Conservation (phyloP, 2,113 vertebrate species). For the Coregonus clupeaformis region DNA sequence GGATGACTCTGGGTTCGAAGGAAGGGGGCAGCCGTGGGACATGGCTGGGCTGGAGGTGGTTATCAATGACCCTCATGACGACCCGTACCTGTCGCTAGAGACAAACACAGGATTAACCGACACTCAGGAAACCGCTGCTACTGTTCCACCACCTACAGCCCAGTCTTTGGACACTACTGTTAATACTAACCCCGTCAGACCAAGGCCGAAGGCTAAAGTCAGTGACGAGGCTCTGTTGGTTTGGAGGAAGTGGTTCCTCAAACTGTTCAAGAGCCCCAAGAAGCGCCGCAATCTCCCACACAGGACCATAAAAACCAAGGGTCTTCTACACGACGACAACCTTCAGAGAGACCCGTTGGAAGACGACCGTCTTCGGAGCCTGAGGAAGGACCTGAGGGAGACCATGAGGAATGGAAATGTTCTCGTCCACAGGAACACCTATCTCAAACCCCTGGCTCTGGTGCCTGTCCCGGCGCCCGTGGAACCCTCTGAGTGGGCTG, state of each 20-base stretch:
- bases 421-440: slow-evolving; percentile 44
- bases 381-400: slow-evolving; percentile 40
- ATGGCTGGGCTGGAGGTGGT: slow-evolving; percentile 8
- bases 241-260: slow-evolving; percentile 72
- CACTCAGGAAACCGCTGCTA: not conserved
- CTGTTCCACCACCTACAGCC: not conserved
- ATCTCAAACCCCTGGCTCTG: not conserved
- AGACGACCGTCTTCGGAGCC: not conserved
- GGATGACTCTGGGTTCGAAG: not conserved
- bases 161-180: not conserved
- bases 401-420: slow-evolving; percentile 64
- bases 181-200: not conserved
- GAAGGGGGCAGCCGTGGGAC: not conserved
- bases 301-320: not conserved
- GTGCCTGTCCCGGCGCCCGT: slow-evolving; percentile 31
- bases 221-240: slow-evolving; percentile 18
- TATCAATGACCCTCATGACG: slow-evolving; percentile 17
- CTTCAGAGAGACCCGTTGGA: not conserved
- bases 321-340: not conserved
- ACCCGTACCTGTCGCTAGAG: not conserved
- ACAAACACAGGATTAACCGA: not conserved
- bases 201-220: not conserved
- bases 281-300: not conserved
- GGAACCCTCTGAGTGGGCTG: slow-evolving; percentile 34
- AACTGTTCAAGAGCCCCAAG: slow-evolving; percentile 15